A percentile compares a stretch with the other conserved stretches of the same genome.
Evolutionary conservation across 2,797 vertebrate genomes (phyloP).

Genomic region (Botia almorhae): DNA sequence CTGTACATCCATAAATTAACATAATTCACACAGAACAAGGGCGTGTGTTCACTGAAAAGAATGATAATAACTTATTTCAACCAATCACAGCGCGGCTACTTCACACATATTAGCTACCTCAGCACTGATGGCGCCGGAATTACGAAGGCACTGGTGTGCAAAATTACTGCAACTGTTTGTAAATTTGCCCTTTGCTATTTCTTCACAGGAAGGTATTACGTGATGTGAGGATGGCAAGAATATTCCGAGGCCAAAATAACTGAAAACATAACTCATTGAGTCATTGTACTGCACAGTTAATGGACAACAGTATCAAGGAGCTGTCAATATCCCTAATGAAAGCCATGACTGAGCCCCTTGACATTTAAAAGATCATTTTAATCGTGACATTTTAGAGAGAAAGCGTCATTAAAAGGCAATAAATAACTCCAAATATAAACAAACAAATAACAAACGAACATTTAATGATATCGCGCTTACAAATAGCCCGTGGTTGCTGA

Average conservation of each 20-base stretch:
- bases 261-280: not conserved
- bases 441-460: conserved; percentile 29
- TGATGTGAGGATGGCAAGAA: not conserved
- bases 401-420: not conserved
- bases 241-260: not conserved
- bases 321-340: conserved; percentile 8
- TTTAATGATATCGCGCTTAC: conserved; percentile 12
- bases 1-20: too few species aligned
- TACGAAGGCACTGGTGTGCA: too few species aligned
- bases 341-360: conserved; percentile 1
- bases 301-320: conserved; percentile 5
- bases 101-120: too few species aligned
- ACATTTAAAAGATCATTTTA: conserved; percentile 3
- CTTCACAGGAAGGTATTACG: not conserved
- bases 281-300: not conserved
- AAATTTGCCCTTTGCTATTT: not conserved
- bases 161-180: too few species aligned
- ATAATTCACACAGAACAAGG: too few species aligned
- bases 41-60: too few species aligned
- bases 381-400: conserved; percentile 3
- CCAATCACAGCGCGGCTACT: too few species aligned
- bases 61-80: too few species aligned
- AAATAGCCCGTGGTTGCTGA: conserved; percentile 2
- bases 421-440: conserved; percentile 12
- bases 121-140: too few species aligned